Conservation (phyloP, 2,888 invertebrate genomes). For the Harpagoxenus sublaevis region DNA sequence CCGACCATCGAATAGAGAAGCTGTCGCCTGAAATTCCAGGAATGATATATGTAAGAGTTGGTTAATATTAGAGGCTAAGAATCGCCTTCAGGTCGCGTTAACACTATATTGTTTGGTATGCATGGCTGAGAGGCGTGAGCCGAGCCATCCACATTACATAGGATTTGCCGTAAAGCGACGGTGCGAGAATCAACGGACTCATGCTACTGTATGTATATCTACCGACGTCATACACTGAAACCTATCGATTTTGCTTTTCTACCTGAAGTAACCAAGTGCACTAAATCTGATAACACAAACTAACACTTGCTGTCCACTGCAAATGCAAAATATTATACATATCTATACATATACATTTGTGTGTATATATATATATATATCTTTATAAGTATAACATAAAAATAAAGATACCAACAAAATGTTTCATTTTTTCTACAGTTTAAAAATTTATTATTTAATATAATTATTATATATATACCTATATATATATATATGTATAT, state of each 20-base stretch:
- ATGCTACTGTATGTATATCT: not conserved
- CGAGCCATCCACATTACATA: not conserved
- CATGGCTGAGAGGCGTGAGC: not conserved
- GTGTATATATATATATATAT: not conserved
- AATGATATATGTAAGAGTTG: not conserved
- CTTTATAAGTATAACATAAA: no score
- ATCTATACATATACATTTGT: no score
- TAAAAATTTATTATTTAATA: not conserved
- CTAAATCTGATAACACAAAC: conserved; percentile 5
- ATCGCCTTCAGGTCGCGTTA: not conserved
- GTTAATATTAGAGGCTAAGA: conserved; percentile 16
- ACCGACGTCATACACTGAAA: conserved; percentile 1
- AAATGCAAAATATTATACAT: not conserved
- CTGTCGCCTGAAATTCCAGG: not conserved
- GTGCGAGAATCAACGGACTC: conserved; percentile 14
- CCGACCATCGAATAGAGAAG: not conserved
- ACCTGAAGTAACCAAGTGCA: not conserved
- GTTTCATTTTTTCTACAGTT: not conserved
- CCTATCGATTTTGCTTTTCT: conserved; percentile 29
- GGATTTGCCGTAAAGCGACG: conserved; percentile 10
- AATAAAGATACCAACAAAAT: not conserved
- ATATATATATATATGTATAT: no score
- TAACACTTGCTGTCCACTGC: not conserved
- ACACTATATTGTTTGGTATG: conserved; percentile 1
- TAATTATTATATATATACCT: no score